phyloP scores from a whole-genome alignment of 2,888 invertebrate genomes.

The Slavum lentiscoides region DNA sequence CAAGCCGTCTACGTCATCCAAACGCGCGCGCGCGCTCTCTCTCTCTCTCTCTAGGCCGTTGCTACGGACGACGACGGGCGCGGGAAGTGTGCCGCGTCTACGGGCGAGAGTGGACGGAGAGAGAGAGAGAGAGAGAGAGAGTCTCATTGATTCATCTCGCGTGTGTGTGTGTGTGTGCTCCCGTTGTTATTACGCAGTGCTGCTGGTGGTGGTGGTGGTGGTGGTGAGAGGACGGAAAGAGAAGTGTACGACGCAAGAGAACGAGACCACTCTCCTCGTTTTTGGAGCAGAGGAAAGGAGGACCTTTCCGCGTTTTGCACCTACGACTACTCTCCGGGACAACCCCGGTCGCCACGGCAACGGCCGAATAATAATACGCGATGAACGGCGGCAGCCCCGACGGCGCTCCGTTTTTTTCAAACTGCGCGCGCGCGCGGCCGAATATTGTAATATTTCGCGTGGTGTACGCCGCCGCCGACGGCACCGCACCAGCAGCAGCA shows the following conservation, averaged over 20 bases:
- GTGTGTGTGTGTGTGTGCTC: not conserved
- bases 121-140: not conserved
- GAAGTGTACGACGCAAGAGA: too few relatives aligned
- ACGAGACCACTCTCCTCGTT: too few relatives aligned
- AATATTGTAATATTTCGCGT: constrained; percentile 4
- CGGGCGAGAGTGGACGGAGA: not conserved
- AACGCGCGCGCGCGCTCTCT: not conserved
- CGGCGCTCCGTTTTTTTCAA: not conserved
- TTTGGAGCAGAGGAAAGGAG: not conserved
- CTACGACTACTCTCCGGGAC: constrained; percentile 27
- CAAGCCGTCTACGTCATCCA: constrained; percentile 52
- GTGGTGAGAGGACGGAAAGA: too few relatives aligned
- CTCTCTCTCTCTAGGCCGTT: constrained; percentile 29
- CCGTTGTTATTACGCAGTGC: too few relatives aligned
- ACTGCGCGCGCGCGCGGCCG: not conserved
- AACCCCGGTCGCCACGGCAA: constrained; percentile 22
- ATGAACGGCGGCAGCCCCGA: constrained; percentile 20
- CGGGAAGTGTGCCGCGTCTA: not conserved
- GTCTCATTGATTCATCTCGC: constrained; percentile 53
- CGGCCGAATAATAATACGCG: constrained; percentile 10
- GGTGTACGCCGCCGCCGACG: not conserved
- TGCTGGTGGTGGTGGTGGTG: too few relatives aligned
- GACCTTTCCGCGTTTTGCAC: constrained; percentile 48
- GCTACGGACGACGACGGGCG: constrained; percentile 36
- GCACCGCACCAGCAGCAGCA: too few relatives aligned